Evolutionary conservation across 37 sponge, comb jelly and placozoan species (phyloP), one percentile per base, ranked within the genome.

Genomic region (Ephydatia muelleri): DNA sequence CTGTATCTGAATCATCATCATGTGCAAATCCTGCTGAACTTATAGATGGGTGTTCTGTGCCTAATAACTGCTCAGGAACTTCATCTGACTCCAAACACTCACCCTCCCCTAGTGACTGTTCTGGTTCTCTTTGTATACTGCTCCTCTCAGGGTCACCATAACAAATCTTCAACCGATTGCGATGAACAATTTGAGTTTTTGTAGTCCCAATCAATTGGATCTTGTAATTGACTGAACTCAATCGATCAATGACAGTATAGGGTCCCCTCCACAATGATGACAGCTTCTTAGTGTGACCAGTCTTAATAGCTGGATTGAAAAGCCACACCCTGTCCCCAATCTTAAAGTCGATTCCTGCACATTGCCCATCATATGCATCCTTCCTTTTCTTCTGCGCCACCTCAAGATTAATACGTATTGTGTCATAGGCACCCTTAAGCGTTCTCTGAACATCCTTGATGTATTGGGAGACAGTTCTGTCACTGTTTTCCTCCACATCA

Each of bases 291-390:
- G 68, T 83, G 40, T 74, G 26, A 48, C 74, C 83, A 39, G 25
- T 30, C 70, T 83, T 83, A 19, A 83, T 74, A 73, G 83, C 74
- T 72, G 65, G 83, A 43, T 22, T 72, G 49, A 68, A 83, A 73
- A 83, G 57, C 83, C 73, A 83, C 29, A 83, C 83, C 38, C 48
- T 48, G 49, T 73, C 57, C 19, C 83, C 83, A 64, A 69, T 69
- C 29, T 26, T 69, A 29, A 69, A 29, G 30, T 30, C 30, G 30
- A 26, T 69, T 30, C 70, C 70, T 69, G 27, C 30, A 29, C 27
- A 26, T 30, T 29, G 29, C 30, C 30, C 30, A 29, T 69, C 70
- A 69, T 69, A 69, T 30, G 30, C 30, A 30, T 69, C 70, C 30
- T 69, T 69, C 29, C 30, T 69, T 29, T 69, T 69, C 70, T 69